These are phyloP conservation scores for Glyptemys insculpta DNA, from an alignment of 2,797 vertebrate genomes.

Conservation along the genomic window DNA sequence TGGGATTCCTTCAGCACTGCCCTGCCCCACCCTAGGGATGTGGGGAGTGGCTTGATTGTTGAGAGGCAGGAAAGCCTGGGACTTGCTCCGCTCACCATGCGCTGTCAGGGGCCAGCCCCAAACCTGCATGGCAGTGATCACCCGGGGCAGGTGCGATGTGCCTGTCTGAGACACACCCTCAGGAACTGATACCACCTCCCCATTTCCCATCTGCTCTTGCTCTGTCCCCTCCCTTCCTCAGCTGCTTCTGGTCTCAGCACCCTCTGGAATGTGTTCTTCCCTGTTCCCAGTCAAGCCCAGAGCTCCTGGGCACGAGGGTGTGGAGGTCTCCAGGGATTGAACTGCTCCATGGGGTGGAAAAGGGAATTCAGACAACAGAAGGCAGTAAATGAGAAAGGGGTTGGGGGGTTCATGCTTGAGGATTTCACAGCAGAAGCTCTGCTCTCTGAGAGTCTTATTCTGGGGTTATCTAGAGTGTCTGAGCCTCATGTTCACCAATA, in stretches of 20 bases:
- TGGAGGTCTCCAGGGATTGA: background rate
- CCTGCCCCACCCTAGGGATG: background rate
- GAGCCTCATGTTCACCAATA: background rate
- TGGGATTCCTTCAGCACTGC: background rate
- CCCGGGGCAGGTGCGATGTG: accelerated
- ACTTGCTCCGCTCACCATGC: background rate
- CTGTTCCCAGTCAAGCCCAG: too few species aligned
- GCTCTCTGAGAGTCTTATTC: background rate
- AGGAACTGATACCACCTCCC: background rate
- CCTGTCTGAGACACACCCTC: background rate
- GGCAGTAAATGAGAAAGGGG: background rate
- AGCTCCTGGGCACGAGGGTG: background rate
- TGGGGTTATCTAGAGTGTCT: background rate
- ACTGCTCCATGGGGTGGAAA: background rate
- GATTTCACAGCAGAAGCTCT: background rate
- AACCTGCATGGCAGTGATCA: background rate
- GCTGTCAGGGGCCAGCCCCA: background rate
- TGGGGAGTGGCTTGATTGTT: background rate
- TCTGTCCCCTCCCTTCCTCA: background rate
- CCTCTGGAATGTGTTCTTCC: background rate
- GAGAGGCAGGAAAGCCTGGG: background rate
- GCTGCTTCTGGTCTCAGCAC: background rate
- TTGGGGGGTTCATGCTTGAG: background rate
- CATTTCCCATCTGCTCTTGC: background rate
- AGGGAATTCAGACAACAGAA: background rate